Conservation (phyloP, 2,797 vertebrate genomes). For the Brotula barbata region DNA sequence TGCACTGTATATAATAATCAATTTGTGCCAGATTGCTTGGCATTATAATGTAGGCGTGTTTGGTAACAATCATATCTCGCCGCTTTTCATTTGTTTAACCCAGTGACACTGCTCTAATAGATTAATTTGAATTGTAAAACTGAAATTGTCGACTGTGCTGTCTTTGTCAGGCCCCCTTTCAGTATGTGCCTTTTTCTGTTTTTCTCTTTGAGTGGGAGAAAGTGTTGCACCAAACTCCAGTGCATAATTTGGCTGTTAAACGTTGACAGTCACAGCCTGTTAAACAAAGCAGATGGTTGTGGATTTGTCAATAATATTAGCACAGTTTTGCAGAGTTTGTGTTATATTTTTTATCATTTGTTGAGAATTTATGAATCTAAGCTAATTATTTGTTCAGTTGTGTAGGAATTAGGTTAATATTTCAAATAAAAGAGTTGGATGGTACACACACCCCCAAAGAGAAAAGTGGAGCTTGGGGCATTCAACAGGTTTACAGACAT, state of each 20-base stretch:
- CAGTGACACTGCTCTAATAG: not conserved
- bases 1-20: not conserved
- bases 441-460: constrained; percentile 11
- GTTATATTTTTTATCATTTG: not conserved
- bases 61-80: not conserved
- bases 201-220: constrained; percentile 19
- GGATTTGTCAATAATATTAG: too few species aligned
- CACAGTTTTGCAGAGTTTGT: too few species aligned
- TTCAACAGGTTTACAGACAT: constrained; percentile 28
- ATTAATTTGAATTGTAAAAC: not conserved
- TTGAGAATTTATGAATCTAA: constrained; percentile 1
- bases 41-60: constrained; percentile 1
- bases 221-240: constrained; percentile 13
- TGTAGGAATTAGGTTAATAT: not conserved
- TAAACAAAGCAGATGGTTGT: not conserved
- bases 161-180: not conserved
- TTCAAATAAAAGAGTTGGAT: not conserved
- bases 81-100: too few species aligned
- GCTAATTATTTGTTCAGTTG: not conserved
- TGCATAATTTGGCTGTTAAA: constrained; percentile 9
- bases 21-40: constrained; percentile 1
- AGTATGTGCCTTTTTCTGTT: constrained; percentile 38
- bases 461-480: constrained; percentile 16
- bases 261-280: constrained; percentile 1
- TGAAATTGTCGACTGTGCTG: constrained; percentile 12